phyloP scores from a whole-genome alignment of 2,888 invertebrate species.

The Cantharis flavilabris region DNA sequence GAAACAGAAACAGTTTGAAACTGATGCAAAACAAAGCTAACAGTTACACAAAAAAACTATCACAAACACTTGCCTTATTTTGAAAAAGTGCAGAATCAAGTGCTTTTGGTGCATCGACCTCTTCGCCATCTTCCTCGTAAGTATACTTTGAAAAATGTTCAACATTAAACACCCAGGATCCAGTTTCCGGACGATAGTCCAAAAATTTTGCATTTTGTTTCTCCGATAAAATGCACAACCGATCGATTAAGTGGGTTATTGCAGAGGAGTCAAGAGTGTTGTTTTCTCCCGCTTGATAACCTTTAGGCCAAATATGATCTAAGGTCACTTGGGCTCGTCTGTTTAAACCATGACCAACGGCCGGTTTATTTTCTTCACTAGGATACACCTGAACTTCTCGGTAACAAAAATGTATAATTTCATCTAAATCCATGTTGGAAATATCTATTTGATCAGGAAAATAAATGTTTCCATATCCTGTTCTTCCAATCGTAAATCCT shows the following conservation, averaged over 20 bases:
- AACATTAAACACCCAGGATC: conserved; percentile 96
- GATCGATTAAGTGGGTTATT: conserved; percentile 84
- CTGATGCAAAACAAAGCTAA: no score
- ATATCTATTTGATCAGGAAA: conserved; percentile 86
- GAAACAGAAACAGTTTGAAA: no score
- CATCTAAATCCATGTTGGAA: conserved; percentile 83
- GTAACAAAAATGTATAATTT: conserved; percentile 87
- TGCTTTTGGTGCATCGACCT: conserved; percentile 46
- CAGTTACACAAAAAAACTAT: no score
- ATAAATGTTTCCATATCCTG: conserved; percentile 88
- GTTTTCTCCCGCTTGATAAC: conserved; percentile 77
- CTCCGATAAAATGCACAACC: conserved; percentile 80
- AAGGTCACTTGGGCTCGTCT: conserved; percentile 88
- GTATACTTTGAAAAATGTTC: conserved; percentile 96
- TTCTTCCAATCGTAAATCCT: conserved; percentile 85
- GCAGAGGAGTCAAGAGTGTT: conserved; percentile 76
- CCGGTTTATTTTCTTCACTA: conserved; percentile 85
- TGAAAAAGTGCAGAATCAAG: neutral
- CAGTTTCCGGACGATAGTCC: conserved; percentile 93
- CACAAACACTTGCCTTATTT: neutral
- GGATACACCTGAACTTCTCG: conserved; percentile 97
- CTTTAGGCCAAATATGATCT: conserved; percentile 90
- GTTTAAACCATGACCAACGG: conserved; percentile 82
- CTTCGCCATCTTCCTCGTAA: conserved; percentile 83
- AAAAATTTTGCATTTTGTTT: conserved; percentile 90